Base-by-base conservation (phyloP, 2,113 vertebrate genomes). In the Neotoma lepida region DNA sequence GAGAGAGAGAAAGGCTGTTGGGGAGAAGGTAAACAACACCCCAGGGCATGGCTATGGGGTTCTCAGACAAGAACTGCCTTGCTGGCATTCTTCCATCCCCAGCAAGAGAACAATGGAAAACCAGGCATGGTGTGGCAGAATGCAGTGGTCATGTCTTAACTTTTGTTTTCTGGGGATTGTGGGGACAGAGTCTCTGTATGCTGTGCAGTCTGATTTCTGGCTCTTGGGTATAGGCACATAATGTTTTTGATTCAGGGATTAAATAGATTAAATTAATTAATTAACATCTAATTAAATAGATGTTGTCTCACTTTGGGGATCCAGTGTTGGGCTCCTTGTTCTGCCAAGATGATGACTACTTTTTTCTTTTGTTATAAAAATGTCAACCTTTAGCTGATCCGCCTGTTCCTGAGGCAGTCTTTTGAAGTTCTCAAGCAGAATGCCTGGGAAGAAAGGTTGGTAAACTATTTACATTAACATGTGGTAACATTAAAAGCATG, bases 361-460 rank as follows among this genome's bases (percentile, higher is more conserved):
- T 35, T 77, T 56, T 6, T 2, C 74, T 73, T 58, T 44, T 70
- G 0, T 94, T 89, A 97, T 64, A 44, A 56, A 41, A 66, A 64
- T 82, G 58, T 97, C 88, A 63, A 58, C 89, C 94, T 51, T 44
- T 95, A 99, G 99, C 97, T 99, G 41, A 98, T 99, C 89, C 99
- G 99, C 54, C 98, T 99, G 97, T 96, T 99, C 96, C 98, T 99
- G 97, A 98, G 98, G 90, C 98, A 99, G 54, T 98, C 98, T 18
- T 99, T 99, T 93, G 99, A 99, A 96, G 97, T 98, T 64, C 97
- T 99, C 96, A 99, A 98, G 98, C 99, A 94, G 93, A 98, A 76
- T 7, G 88, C 96, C 80, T 99, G 99, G 99, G 98, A 99, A 35
- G 98, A 97, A 92, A 98, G 99, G 99, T 99, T 97, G 96, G 87